A percentile compares a stretch with the other conserved stretches of the same genome.
phyloP scores from a whole-genome alignment of 2,888 invertebrate species.

The Seira musarum region DNA sequence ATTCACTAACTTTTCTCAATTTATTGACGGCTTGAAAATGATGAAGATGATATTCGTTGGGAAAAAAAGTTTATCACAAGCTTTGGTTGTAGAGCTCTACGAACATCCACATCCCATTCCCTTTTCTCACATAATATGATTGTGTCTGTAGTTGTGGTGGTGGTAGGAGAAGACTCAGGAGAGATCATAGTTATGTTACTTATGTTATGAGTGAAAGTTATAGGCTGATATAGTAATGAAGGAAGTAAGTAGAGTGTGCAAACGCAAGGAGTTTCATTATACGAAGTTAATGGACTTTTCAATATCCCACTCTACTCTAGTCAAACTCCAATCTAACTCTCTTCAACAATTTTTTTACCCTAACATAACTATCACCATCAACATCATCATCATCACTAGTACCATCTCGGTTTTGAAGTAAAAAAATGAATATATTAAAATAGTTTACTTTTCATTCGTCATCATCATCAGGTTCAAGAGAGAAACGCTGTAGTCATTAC shows the following conservation, averaged over 20 bases:
- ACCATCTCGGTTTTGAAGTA: background rate
- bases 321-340: too few species aligned
- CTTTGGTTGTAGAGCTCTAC: too few species aligned
- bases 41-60: constrained; percentile 36
- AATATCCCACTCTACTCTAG: too few species aligned
- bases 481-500: constrained; percentile 9
- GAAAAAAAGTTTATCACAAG: constrained; percentile 30
- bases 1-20: constrained; percentile 52
- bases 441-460: too few species aligned
- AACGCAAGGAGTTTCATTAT: constrained; percentile 19
- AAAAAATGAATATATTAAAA: too few species aligned
- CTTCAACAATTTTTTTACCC: too few species aligned
- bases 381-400: constrained; percentile 10
- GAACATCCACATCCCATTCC: background rate
- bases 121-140: background rate
- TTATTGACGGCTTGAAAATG: constrained; percentile 44
- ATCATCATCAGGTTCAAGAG: too few species aligned
- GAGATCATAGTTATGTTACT: too few species aligned
- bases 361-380: too few species aligned
- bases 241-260: background rate
- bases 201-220: background rate
- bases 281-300: constrained; percentile 33
- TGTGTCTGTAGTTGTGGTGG: too few species aligned
- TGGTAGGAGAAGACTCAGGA: background rate
- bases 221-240: background rate